Evolutionary conservation across 2,113 vertebrate genomes (phyloP), one percentile per base, ranked within the genome.

Genomic region (Tursiops truncatus): DNA sequence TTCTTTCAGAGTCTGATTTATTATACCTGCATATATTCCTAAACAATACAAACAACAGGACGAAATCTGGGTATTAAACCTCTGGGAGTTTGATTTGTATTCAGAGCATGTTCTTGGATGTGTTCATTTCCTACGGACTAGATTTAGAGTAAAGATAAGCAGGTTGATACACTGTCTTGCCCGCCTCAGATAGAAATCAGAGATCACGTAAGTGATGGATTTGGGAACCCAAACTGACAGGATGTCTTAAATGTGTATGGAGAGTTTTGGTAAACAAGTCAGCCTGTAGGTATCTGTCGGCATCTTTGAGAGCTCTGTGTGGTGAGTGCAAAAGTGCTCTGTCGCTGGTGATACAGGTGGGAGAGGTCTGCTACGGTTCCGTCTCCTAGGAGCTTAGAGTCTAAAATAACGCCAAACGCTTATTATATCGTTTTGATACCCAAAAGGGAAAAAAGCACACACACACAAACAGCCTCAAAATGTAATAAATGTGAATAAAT

Each of bases 61-160:
- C 4, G 38, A 53, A 47, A 73, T 82, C 67, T 96, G n/a, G 41
- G 68, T 85, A 58, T 33, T 74, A 67, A 96, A 88, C 23, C 23
- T n/a, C 60, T 86, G 15, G 60, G 67, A 93, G 31, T 74, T 86
- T n/a, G 21, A 71, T 97, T 96, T 97, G 50, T 92, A 93, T 96
- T 94, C 47, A n/a, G 18, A 79, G 10, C 20, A 65, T 28, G 41
- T n/a, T 44, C n/a, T 89, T 63, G 21, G 38, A 91, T 81, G 84
- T 97, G 81, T 92, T 92, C 33, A 71, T 73, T 95, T 92, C 21
- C 81, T 56, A 56, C 85, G 53, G 89, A 88, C 60, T 96, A 44
- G 82, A 79, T 90, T 96, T 92, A 94, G 65, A 90, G 36, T 83
- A 38, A 92, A 86, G 87, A 88, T 92, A 91, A 98, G 92, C 83